Percentiles rank a stretch among this genome's conserved stretches.
These are phyloP conservation scores for Nycticorax nycticorax DNA, from an alignment of 2,113 vertebrate species.

Conservation along the genomic window DNA sequence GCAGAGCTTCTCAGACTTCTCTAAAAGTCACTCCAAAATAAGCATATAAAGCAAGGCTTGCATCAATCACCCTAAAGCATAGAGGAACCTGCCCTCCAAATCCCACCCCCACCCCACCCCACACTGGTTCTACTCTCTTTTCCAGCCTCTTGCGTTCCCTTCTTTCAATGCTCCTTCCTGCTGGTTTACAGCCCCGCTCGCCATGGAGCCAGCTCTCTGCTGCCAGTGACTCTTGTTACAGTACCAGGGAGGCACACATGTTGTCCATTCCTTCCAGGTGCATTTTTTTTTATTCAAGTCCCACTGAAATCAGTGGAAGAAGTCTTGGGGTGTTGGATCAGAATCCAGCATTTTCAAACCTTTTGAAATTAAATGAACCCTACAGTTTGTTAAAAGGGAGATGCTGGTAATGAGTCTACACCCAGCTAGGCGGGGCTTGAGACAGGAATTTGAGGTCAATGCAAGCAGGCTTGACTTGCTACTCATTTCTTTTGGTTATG, in stretches of 20 bases:
- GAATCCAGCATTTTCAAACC: background rate
- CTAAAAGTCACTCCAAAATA: background rate
- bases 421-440: background rate
- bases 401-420: background rate
- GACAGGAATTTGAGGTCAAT: background rate
- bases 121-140: background rate
- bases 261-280: conserved; percentile 37
- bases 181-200: background rate
- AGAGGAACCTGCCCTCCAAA: background rate
- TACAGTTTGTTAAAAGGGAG: background rate
- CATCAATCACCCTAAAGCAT: background rate
- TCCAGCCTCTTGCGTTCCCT: background rate
- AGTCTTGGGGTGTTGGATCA: background rate
- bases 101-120: background rate
- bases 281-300: background rate
- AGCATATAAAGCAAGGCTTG: background rate
- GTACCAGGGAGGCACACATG: background rate
- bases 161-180: background rate
- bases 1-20: background rate
- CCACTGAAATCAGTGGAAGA: background rate
- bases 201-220: background rate
- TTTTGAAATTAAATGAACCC: background rate
- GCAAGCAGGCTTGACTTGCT: background rate
- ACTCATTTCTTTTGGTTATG: background rate
- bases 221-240: background rate